Conservation (phyloP, 2,888 invertebrate genomes). For the Drosophila testacea region DNA sequence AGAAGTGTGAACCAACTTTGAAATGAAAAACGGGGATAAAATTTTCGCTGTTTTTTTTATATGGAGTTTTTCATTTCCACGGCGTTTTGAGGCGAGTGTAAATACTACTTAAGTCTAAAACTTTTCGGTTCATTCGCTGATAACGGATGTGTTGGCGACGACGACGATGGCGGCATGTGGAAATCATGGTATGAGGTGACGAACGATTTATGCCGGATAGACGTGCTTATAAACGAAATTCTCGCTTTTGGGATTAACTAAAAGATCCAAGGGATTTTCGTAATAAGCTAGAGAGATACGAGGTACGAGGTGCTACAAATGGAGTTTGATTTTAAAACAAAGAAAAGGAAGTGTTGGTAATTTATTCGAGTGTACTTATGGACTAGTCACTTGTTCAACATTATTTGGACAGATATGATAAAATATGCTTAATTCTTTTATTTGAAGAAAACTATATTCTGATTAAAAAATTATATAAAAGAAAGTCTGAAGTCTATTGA, state of each 20-base stretch:
- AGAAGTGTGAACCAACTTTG: no score
- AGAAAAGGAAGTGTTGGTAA: constrained; percentile 6
- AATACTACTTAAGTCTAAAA: no score
- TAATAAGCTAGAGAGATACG: constrained; percentile 14
- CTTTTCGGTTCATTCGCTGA: constrained; percentile 40
- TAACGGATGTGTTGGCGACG: constrained; percentile 49
- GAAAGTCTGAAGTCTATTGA: neutral
- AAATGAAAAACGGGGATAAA: no score
- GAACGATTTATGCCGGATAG: constrained; percentile 65
- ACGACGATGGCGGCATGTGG: constrained; percentile 28
- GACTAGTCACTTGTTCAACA: no score
- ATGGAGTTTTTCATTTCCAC: no score
- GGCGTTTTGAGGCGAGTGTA: no score
- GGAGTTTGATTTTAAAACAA: constrained; percentile 10
- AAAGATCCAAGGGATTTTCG: constrained; percentile 42
- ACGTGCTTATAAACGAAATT: constrained; percentile 37
- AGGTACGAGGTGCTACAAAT: constrained; percentile 19
- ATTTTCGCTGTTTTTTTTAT: no score
- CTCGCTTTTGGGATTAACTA: constrained; percentile 7
- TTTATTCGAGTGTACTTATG: neutral
- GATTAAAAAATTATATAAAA: neutral
- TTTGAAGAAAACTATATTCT: neutral
- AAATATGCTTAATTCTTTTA: neutral
- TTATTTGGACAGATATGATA: no score
- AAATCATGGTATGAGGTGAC: constrained; percentile 50